These are phyloP conservation scores for Macrotis lagotis DNA, from an alignment of 2,113 vertebrate species.

Conservation along the genomic window DNA sequence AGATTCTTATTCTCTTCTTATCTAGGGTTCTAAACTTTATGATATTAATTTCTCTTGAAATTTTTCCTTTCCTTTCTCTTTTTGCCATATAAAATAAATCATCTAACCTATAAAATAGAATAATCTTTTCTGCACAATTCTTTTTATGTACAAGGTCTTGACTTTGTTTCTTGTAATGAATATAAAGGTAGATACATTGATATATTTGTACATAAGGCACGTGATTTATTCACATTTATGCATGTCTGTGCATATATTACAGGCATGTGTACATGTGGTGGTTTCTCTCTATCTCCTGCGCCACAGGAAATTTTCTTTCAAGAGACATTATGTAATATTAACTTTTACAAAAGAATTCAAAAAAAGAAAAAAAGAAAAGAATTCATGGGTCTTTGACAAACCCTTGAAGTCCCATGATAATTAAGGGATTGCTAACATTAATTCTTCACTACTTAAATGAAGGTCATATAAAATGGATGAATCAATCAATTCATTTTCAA, in stretches of 20 bases:
- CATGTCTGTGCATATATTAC: no score
- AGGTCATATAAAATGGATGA: conserved; percentile 13
- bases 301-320: not conserved
- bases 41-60: not conserved
- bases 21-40: not conserved
- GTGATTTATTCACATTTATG: no score
- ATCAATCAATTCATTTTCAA: not conserved
- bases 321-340: conserved; percentile 42
- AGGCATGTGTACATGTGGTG: no score
- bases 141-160: not conserved
- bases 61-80: not conserved
- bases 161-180: not conserved
- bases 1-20: not conserved
- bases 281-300: not conserved
- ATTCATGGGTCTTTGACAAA: conserved; percentile 49
- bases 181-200: no score
- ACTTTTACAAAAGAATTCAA: conserved; percentile 46
- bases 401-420: conserved; percentile 55
- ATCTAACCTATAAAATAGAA: not conserved
- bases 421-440: conserved; percentile 56
- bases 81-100: not conserved
- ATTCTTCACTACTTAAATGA: conserved; percentile 52
- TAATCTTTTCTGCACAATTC: not conserved
- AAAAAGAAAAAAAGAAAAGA: no score
- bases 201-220: no score